Conservation (phyloP, 53 echinoderm and acorn worm species). For the Actinopyga echinites region DNA sequence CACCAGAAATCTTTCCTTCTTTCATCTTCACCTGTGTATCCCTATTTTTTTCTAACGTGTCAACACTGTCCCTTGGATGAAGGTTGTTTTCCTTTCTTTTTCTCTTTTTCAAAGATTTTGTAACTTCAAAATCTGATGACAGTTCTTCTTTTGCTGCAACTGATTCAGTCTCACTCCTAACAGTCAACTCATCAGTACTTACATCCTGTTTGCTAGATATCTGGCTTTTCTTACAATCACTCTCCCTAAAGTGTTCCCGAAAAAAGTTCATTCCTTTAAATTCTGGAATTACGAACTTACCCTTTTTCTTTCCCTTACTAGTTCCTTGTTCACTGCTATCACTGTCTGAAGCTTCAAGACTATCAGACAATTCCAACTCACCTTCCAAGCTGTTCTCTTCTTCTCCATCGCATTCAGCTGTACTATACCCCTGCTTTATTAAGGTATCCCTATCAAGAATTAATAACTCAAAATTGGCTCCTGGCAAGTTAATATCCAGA, state of each 20-base stretch:
- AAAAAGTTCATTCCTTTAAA: conserved; percentile 22
- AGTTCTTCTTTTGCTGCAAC: too few relatives aligned
- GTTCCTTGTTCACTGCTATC: neutral
- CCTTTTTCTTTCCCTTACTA: neutral
- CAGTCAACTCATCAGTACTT: too few relatives aligned
- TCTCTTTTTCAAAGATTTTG: too few relatives aligned
- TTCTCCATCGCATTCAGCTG: neutral
- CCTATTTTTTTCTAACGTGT: too few relatives aligned
- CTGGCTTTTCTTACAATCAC: neutral
- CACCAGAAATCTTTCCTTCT: too few relatives aligned
- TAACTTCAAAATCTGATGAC: too few relatives aligned
- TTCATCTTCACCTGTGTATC: too few relatives aligned
- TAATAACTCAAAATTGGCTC: neutral
- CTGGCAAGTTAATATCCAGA: too few relatives aligned
- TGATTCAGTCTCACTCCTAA: too few relatives aligned
- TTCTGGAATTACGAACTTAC: neutral
- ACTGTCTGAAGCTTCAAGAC: neutral
- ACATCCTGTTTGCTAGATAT: too few relatives aligned
- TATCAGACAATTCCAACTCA: neutral
- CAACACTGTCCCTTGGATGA: too few relatives aligned
- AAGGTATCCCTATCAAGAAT: conserved; percentile 42
- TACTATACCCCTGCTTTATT: neutral
- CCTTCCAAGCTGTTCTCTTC: neutral
- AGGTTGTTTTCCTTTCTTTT: too few relatives aligned
- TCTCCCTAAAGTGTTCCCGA: neutral